A percentile compares a stretch with the other conserved stretches of the same genome.
Evolutionary conservation across 2,113 vertebrate species (phyloP).

Genomic region (Aldabrachelys gigantea): DNA sequence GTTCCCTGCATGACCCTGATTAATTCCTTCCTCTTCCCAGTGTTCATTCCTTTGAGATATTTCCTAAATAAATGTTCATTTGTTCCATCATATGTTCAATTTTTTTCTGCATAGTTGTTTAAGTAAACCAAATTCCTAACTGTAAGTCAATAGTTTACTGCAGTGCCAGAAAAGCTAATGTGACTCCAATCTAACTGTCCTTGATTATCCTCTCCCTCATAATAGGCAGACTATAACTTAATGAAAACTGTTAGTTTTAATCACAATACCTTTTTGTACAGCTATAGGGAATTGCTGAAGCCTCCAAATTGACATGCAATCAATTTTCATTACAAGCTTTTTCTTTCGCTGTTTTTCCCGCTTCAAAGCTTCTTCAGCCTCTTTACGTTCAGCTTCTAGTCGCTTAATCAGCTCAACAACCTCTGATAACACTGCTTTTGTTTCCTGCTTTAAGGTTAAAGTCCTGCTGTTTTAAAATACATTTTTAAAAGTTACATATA

Average conservation of each 20-base stretch:
- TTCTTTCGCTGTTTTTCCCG: conserved; percentile 77
- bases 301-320: conserved; percentile 82
- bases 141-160: not conserved
- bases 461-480: conserved; percentile 68
- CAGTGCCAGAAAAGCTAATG: not conserved
- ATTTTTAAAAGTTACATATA: conserved; percentile 16
- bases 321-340: conserved; percentile 75
- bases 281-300: conserved; percentile 79
- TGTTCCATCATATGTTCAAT: not conserved
- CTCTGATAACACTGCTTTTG: conserved; percentile 82
- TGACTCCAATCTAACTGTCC: not conserved
- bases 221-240: not conserved
- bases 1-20: not conserved
- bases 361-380: conserved; percentile 82
- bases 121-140: not conserved
- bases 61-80: not conserved
- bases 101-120: not conserved
- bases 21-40: not conserved
- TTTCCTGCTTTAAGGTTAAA: conserved; percentile 79
- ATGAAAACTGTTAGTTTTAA: not conserved
- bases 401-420: conserved; percentile 83
- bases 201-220: not conserved
- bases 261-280: conserved; percentile 81
- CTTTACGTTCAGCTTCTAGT: conserved; percentile 85
- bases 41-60: not conserved